Evolutionary conservation across 2,113 vertebrate genomes (phyloP).

Genomic region (Lipotes vexillifer): DNA sequence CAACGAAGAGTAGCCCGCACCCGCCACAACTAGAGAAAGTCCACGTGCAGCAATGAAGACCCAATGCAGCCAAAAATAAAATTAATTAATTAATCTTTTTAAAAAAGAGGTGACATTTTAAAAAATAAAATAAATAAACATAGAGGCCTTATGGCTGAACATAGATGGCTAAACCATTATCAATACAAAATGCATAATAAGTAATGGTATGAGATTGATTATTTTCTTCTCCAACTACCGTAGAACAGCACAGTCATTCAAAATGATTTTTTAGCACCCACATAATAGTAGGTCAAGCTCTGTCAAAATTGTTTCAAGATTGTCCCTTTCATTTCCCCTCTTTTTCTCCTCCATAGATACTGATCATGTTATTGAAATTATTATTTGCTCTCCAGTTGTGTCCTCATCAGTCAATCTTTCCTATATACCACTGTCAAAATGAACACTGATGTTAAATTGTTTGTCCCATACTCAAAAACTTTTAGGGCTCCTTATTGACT

Average conservation of each 20-base stretch:
- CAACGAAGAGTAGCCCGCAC: too few relatives aligned
- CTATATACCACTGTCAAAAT: background rate
- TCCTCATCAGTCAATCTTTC: background rate
- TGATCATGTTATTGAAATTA: background rate
- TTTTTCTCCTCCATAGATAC: background rate
- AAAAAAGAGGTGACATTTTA: too few relatives aligned
- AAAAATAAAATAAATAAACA: background rate
- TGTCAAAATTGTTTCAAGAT: background rate
- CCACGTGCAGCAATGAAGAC: too few relatives aligned
- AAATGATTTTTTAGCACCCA: background rate
- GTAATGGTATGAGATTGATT: background rate
- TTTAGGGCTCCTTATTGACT: background rate
- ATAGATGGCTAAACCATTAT: background rate
- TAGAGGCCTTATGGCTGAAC: background rate
- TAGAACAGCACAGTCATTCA: background rate
- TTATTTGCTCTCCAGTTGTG: background rate
- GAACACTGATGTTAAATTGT: background rate
- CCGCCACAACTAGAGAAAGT: too few relatives aligned
- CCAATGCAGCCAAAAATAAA: too few relatives aligned
- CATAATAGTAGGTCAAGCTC: background rate
- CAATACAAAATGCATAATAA: background rate
- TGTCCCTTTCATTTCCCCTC: background rate
- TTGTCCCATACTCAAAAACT: background rate
- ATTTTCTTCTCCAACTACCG: background rate
- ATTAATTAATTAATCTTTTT: too few relatives aligned